Evolutionary conservation across 2,888 invertebrate species (phyloP).

Genomic region (Lepeophtheirus nordmannii): DNA sequence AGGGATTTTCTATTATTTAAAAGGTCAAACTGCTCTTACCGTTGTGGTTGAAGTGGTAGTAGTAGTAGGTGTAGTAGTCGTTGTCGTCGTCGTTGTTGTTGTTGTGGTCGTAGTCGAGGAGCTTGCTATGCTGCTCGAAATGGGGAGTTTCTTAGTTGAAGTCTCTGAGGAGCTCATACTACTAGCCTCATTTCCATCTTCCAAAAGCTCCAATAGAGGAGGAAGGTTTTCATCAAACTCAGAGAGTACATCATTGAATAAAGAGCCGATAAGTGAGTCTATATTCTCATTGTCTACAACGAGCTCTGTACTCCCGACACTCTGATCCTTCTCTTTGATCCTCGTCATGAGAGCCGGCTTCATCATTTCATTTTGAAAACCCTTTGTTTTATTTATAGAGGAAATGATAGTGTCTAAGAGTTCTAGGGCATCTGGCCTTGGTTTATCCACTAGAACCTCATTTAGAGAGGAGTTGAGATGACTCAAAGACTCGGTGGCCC

Average conservation of each 20-base stretch:
- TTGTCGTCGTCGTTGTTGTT: constrained; percentile 42
- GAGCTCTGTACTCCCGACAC: background rate
- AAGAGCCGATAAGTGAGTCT: background rate
- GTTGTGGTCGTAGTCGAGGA: constrained; percentile 34
- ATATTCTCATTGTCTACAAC: background rate
- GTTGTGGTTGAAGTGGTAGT: constrained; percentile 37
- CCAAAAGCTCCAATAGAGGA: constrained; percentile 5
- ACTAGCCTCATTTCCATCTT: constrained; percentile 2
- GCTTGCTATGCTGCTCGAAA: constrained; percentile 25
- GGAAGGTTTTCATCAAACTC: background rate
- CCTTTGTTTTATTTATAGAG: background rate
- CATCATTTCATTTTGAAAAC: constrained; percentile 5
- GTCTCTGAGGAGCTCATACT: constrained; percentile 10
- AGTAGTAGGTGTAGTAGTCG: constrained; percentile 40
- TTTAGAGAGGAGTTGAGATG: background rate
- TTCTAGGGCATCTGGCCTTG: background rate
- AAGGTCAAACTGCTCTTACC: too few species aligned
- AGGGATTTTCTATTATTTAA: too few species aligned
- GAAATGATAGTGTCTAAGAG: constrained; percentile 6
- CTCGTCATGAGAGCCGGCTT: background rate
- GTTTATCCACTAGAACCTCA: background rate
- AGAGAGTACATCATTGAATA: background rate
- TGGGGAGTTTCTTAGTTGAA: background rate
- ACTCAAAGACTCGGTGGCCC: background rate
- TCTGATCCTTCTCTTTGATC: background rate